phyloP scores from a whole-genome alignment of 1,140 invertebrate species.

The Dreissena rostriformis region DNA sequence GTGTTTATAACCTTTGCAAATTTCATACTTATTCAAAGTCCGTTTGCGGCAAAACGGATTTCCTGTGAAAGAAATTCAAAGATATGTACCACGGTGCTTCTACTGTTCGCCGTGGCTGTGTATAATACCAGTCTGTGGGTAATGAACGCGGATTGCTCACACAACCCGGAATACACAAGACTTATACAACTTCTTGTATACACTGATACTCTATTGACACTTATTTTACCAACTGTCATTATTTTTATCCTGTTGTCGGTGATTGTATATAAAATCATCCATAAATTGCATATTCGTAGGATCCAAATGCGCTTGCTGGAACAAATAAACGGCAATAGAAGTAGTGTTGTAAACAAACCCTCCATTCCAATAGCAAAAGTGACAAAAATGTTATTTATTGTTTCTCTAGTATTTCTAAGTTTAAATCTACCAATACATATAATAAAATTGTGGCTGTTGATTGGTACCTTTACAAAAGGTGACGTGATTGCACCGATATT shows the following conservation, averaged over 20 bases:
- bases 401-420: background rate
- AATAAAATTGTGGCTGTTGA: too few relatives aligned
- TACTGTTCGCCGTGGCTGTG: background rate
- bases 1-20: constrained; percentile 44
- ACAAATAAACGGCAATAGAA: too few relatives aligned
- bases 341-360: constrained; percentile 8
- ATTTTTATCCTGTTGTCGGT: constrained; percentile 39
- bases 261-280: constrained; percentile 26
- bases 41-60: constrained; percentile 12
- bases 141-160: constrained; percentile 30
- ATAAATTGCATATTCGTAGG: constrained; percentile 9
- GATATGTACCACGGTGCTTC: constrained; percentile 3
- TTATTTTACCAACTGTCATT: constrained; percentile 23
- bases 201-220: constrained; percentile 32
- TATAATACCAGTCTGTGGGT: constrained; percentile 36
- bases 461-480: too few relatives aligned
- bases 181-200: constrained; percentile 31
- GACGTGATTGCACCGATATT: too few relatives aligned
- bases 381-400: constrained; percentile 30
- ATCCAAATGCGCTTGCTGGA: too few relatives aligned
- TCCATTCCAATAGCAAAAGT: constrained; percentile 35
- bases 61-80: constrained; percentile 3
- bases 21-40: constrained; percentile 22
- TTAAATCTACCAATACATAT: too few relatives aligned
- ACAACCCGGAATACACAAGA: constrained; percentile 9